A percentile compares a stretch with the other conserved stretches of the same genome.
These are phyloP conservation scores for Ethmia dodecea DNA, from an alignment of 2,888 invertebrate genomes.

Conservation along the genomic window DNA sequence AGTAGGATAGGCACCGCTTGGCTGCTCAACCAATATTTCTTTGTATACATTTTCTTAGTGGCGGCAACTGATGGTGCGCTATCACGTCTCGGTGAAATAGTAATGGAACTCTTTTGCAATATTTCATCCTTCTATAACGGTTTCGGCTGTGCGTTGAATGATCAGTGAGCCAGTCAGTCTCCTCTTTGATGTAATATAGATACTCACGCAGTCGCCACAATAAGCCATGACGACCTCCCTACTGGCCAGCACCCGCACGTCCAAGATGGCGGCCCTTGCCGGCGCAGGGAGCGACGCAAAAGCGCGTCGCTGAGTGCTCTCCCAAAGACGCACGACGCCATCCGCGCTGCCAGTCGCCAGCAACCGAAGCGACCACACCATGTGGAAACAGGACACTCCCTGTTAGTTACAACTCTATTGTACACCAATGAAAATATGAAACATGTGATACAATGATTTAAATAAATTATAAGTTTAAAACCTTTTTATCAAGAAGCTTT, in stretches of 20 bases:
- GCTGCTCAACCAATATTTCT: too few relatives aligned
- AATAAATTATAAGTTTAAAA: too few relatives aligned
- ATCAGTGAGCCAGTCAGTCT: not conserved
- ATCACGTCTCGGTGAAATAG: too few relatives aligned
- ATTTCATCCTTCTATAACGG: not conserved
- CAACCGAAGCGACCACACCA: conserved; percentile 60
- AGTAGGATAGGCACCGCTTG: too few relatives aligned
- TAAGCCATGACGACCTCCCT: conserved; percentile 69
- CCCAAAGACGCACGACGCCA: conserved; percentile 77
- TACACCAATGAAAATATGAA: too few relatives aligned
- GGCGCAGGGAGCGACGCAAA: conserved; percentile 37
- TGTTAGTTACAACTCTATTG: too few relatives aligned
- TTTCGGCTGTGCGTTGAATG: not conserved
- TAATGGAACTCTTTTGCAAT: not conserved
- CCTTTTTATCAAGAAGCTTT: too few relatives aligned
- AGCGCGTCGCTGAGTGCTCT: conserved; percentile 44
- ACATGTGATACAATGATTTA: too few relatives aligned
- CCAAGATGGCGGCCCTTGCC: conserved; percentile 15
- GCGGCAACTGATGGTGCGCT: too few relatives aligned
- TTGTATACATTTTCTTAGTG: too few relatives aligned
- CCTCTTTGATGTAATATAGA: not conserved
- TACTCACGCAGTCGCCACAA: conserved; percentile 75
- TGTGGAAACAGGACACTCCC: conserved; percentile 79
- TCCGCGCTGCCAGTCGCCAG: conserved; percentile 77
- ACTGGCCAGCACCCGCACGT: conserved; percentile 56